Base-by-base conservation (phyloP, 2,888 invertebrate genomes). In the Mechanitis messenoides region DNA sequence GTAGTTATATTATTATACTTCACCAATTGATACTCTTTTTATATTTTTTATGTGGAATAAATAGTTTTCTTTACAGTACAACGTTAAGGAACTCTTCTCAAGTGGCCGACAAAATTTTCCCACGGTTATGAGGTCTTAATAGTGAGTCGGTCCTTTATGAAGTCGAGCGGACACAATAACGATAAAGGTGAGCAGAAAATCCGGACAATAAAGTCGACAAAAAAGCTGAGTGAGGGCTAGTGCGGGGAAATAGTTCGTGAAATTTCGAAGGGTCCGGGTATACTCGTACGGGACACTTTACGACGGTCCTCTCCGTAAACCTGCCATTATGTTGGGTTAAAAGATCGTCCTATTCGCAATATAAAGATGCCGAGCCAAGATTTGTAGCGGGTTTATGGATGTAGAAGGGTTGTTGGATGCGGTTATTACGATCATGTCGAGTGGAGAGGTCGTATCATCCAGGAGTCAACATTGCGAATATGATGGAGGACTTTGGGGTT, bases 121-220 rank as follows among this genome's bases (percentile, higher is more conserved):
- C 90, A 89, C 89, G 89, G 84, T 87, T 87, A 88, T 88, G 88
- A 89, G 85, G 86, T 87, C 86, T 84, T 87, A 87, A 88, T 87
- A 87, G 87, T 83, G 84, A 83, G 80, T 80, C 76, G 78, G 79
- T 80, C 85, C 83, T 87, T 84, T 87, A 90, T 87, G 89, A 87
- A 88, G 83, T 85, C 86, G 78, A 79, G 84, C 87, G 89, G 77
- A 88, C 84, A 89, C 86, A 88, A 88, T 89, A 87, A 85, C 89
- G 84, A 85, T 89, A 88, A 88, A 90, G 90, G 90, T 90, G 86
- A 87, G 84, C 80, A 79, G 81, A 87, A 89, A 88, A 88, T 90
- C 87, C 88, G 87, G 83, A 87, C 88, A 88, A 90, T 89, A 90
- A 90, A 90, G 83, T 84, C 80, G 80, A 81, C 81, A 85, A 88